Conservation (phyloP, 2,888 invertebrate species). For the Spisula solida region DNA sequence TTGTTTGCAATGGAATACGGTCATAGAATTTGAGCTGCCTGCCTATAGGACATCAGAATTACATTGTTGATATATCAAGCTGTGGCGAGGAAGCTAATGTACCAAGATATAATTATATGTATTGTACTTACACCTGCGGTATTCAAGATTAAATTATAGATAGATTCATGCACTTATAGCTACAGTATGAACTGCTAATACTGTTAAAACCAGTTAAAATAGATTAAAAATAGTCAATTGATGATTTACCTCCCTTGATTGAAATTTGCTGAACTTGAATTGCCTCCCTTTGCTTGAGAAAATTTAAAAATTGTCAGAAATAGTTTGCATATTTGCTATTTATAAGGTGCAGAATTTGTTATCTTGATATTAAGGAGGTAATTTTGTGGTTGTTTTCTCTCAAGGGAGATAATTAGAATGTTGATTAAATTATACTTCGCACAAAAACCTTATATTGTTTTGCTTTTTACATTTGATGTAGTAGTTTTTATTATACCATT, state of each 20-base stretch:
- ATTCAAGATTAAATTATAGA: not conserved
- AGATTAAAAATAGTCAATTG: not conserved
- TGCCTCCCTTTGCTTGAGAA: too few relatives aligned
- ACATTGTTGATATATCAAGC: not conserved
- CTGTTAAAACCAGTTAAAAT: not conserved
- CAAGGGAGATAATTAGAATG: not conserved
- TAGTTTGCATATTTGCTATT: not conserved
- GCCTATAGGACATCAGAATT: not conserved
- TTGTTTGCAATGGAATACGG: not conserved
- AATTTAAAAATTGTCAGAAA: too few relatives aligned
- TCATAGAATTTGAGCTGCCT: not conserved
- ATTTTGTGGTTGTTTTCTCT: not conserved
- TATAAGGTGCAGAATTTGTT: not conserved
- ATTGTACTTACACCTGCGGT: not conserved
- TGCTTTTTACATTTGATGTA: constrained; percentile 36
- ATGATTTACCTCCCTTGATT: not conserved
- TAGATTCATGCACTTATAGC: constrained; percentile 16
- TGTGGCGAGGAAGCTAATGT: not conserved
- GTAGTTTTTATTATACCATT: constrained; percentile 26
- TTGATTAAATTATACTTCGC: not conserved
- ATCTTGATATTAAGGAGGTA: not conserved
- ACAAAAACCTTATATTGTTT: constrained; percentile 16
- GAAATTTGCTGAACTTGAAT: too few relatives aligned
- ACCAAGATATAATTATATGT: not conserved
- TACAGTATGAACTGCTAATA: not conserved